Conservation (phyloP, 1,140 invertebrate species). For the Acyrthosiphon pisum region DNA sequence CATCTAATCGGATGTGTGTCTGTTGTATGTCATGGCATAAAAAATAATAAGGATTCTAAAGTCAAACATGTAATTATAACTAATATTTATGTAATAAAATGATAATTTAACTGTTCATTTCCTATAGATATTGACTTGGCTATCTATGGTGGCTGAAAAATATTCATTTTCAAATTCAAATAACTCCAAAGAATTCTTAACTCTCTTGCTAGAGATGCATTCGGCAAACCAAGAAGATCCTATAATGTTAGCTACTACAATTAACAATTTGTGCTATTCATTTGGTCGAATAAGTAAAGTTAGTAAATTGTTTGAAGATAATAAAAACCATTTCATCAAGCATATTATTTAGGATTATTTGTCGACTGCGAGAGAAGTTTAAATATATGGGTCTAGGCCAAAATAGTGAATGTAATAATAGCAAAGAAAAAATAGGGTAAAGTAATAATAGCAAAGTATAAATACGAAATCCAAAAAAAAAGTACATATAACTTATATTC, state of each 20-base stretch:
- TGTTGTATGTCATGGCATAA: background rate
- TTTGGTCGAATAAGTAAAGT: slow-evolving; percentile 42
- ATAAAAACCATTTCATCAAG: background rate
- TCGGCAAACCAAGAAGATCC: slow-evolving; percentile 43
- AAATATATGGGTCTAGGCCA: no score
- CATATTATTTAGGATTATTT: no score
- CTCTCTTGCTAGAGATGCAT: background rate
- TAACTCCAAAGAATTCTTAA: slow-evolving; percentile 38
- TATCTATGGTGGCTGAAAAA: slow-evolving; percentile 11
- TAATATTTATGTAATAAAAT: background rate
- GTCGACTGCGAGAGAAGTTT: no score
- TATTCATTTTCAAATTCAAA: slow-evolving; percentile 40
- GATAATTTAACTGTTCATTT: background rate
- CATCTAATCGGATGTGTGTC: slow-evolving; percentile 27
- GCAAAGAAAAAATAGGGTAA: no score
- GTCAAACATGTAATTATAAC: slow-evolving; percentile 36
- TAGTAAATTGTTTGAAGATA: background rate
- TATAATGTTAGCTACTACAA: slow-evolving; percentile 15
- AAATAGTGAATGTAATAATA: no score
- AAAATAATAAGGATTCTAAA: background rate
- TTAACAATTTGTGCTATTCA: slow-evolving; percentile 10
- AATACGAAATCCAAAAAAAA: no score
- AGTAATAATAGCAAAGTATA: no score
- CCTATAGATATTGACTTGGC: slow-evolving; percentile 16
- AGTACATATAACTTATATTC: no score